Percentiles rank a stretch among this genome's conserved stretches.
Conservation (phyloP, 2,113 vertebrate species). For the Aleadryas rufinucha region DNA sequence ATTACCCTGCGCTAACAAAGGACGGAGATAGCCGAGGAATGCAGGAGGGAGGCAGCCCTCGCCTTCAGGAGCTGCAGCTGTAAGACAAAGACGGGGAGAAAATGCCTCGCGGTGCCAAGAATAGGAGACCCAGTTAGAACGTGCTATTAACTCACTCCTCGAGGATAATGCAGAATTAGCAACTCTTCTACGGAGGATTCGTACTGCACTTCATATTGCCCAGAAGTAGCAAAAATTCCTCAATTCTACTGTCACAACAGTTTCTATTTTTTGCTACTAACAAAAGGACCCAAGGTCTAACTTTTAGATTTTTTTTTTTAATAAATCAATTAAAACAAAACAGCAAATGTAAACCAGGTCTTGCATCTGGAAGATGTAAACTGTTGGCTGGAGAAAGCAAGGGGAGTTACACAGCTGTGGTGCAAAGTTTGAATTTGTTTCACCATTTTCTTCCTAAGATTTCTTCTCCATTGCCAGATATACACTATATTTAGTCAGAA, state of each 20-base stretch:
- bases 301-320: background rate
- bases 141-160: background rate
- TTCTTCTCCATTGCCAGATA: background rate
- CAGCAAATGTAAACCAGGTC: background rate
- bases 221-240: background rate
- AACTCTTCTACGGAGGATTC: background rate
- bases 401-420: background rate
- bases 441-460: background rate
- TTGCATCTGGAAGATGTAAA: conserved; percentile 28
- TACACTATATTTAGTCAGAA: background rate
- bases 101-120: background rate
- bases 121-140: background rate
- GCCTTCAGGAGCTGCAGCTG: background rate
- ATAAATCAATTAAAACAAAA: background rate
- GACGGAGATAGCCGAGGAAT: background rate
- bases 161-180: background rate
- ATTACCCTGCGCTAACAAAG: background rate
- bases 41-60: background rate
- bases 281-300: background rate
- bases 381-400: background rate
- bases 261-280: background rate
- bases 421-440: background rate
- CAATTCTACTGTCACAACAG: background rate
- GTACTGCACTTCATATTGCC: background rate
- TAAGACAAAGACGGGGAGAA: background rate